phyloP scores from a whole-genome alignment of 2,113 vertebrate genomes.

The Istiophorus platypterus region DNA sequence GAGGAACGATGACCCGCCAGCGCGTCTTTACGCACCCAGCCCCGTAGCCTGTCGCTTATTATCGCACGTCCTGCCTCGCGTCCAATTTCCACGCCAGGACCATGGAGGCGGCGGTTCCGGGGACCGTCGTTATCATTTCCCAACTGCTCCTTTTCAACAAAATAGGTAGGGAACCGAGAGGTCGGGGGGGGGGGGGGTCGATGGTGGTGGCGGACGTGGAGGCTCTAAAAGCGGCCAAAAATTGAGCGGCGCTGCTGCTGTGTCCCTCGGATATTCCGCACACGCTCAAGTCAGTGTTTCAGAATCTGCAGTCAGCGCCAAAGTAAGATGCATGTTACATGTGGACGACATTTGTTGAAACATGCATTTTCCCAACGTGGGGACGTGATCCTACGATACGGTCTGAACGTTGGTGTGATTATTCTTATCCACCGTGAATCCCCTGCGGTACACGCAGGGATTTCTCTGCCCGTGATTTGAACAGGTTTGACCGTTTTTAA shows the following conservation, averaged over 20 bases:
- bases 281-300: slow-evolving; percentile 28
- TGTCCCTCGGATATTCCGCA: slow-evolving; percentile 3
- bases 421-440: not conserved
- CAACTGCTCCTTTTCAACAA: slow-evolving; percentile 75
- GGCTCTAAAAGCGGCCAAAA: slow-evolving; percentile 14
- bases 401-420: not conserved
- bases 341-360: not conserved
- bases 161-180: slow-evolving; percentile 79
- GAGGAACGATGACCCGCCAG: slow-evolving; percentile 67
- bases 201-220: slow-evolving; percentile 9
- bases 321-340: not conserved
- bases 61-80: slow-evolving; percentile 20
- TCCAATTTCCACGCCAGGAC: slow-evolving; percentile 31
- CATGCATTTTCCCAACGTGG: not conserved
- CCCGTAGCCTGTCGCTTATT: slow-evolving; percentile 9
- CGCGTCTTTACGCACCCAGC: slow-evolving; percentile 58
- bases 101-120: slow-evolving; percentile 63
- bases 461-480: slow-evolving; percentile 1
- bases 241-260: slow-evolving; percentile 12
- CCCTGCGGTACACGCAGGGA: not conserved
- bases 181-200: no score
- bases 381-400: not conserved
- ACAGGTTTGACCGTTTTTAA: not conserved
- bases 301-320: slow-evolving; percentile 5
- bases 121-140: slow-evolving; percentile 51